Conservation (phyloP, 1,140 invertebrate genomes). For the Trichogramma pretiosum region DNA sequence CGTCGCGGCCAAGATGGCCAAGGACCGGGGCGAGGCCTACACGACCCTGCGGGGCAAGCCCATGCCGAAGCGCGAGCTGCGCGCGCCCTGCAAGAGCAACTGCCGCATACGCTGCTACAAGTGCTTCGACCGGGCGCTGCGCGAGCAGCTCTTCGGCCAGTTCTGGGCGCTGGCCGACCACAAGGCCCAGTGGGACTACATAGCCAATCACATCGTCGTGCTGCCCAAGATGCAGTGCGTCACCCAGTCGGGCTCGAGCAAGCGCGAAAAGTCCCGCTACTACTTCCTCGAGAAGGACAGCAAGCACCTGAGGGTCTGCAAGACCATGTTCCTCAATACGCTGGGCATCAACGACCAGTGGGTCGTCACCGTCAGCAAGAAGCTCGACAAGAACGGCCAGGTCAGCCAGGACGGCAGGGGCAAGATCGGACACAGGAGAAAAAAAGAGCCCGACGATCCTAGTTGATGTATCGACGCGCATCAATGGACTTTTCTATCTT, state of each 20-base stretch:
- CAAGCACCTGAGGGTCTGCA: background rate
- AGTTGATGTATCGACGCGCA: background rate
- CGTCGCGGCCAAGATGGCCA: background rate
- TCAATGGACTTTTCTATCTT: background rate
- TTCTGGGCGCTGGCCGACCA: conserved; percentile 4
- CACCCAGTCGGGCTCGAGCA: background rate
- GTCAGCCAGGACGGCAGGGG: background rate
- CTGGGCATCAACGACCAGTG: conserved; percentile 1
- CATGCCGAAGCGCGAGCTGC: background rate
- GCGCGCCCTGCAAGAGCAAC: background rate
- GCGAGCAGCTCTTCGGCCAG: background rate
- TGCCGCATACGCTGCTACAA: background rate
- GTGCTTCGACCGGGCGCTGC: background rate
- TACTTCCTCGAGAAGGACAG: background rate
- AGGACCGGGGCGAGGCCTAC: background rate
- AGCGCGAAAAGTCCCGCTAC: background rate
- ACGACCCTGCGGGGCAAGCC: background rate
- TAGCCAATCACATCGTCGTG: background rate
- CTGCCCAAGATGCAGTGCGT: background rate
- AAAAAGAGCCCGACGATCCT: background rate
- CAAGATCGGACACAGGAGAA: background rate
- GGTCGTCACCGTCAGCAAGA: conserved; percentile 5
- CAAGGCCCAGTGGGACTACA: conserved; percentile 7
- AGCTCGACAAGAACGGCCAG: background rate
- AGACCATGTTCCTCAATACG: conserved; percentile 3